Conservation (phyloP, 2,797 vertebrate species). For the Malurus splendens region DNA sequence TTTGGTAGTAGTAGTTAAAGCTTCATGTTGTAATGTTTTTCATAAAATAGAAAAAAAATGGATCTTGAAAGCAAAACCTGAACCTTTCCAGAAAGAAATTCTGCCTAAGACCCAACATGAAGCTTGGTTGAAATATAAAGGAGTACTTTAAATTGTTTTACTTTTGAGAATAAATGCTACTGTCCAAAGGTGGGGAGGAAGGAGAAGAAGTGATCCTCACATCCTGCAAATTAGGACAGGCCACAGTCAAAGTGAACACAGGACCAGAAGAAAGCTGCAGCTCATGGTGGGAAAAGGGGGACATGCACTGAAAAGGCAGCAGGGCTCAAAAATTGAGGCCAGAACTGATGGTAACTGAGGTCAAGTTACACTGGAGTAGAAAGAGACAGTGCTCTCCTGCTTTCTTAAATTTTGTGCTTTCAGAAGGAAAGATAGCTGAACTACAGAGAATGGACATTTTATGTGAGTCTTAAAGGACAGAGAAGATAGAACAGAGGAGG, state of each 20-base stretch:
- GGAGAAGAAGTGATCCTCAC: neutral
- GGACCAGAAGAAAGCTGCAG: neutral
- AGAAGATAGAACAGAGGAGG: neutral
- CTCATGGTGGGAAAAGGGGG: fast-evolving
- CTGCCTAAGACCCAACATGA: neutral
- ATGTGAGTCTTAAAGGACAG: neutral
- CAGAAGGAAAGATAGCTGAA: neutral
- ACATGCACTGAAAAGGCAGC: neutral
- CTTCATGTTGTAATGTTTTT: neutral
- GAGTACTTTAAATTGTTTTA: neutral
- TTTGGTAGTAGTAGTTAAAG: neutral
- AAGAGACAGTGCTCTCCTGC: neutral
- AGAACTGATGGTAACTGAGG: neutral
- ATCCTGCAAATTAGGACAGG: neutral
- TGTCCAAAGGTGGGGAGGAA: neutral
- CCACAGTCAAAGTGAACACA: neutral
- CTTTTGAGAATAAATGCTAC: neutral
- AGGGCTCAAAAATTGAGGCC: neutral
- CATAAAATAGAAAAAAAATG: neutral
- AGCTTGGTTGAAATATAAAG: neutral
- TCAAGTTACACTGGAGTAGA: neutral
- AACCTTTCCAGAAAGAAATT: neutral
- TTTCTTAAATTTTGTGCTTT: neutral
- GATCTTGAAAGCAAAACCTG: neutral
- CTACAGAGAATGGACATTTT: neutral